phyloP scores from a whole-genome alignment of 2,797 vertebrate genomes.

The Tangara arthus region DNA sequence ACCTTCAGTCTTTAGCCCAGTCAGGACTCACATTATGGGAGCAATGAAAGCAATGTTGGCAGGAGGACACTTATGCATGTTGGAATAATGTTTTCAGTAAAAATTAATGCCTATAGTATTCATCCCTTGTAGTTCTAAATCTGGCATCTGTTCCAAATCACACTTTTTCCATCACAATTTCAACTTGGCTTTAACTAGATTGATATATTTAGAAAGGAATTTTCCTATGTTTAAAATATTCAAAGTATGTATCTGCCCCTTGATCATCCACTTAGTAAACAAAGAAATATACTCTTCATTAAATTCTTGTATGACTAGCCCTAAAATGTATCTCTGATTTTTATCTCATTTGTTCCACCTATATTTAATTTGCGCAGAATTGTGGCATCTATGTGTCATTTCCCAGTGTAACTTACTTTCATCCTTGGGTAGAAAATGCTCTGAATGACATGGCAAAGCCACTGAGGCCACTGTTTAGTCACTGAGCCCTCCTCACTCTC shows the following conservation, averaged over 20 bases:
- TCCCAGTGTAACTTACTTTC: neutral
- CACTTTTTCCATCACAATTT: neutral
- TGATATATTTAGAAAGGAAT: neutral
- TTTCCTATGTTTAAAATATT: neutral
- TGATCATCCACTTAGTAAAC: neutral
- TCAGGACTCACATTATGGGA: neutral
- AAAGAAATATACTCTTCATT: neutral
- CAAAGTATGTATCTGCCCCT: neutral
- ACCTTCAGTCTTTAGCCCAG: neutral
- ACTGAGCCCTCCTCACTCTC: neutral
- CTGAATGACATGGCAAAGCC: neutral
- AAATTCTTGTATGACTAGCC: neutral
- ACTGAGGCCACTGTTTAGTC: neutral
- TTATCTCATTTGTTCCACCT: neutral
- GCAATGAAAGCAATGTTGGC: neutral
- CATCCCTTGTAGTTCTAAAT: neutral
- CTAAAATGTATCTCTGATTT: neutral
- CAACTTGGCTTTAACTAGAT: neutral
- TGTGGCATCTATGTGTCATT: neutral
- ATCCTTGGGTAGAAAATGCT: neutral
- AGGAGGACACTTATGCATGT: rapidly evolving
- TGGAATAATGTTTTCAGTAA: neutral
- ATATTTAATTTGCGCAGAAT: neutral
- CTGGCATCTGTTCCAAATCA: neutral
- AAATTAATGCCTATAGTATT: neutral